Evolutionary conservation across 1,140 invertebrate genomes (phyloP).

Genomic region (Uloborus diversus): DNA sequence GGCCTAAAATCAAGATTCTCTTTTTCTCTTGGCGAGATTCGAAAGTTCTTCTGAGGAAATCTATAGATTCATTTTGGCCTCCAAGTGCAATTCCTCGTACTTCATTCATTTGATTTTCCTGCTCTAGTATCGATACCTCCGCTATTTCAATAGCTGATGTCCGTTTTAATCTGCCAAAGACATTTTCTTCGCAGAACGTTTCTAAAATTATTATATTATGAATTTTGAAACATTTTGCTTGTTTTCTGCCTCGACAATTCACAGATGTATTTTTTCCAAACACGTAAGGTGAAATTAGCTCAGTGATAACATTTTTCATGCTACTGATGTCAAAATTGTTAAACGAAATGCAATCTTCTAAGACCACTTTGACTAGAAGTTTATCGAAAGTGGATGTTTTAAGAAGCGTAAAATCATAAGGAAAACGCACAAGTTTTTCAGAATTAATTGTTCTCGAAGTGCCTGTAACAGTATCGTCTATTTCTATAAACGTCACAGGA

Average conservation of each 20-base stretch:
- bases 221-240: constrained; percentile 10
- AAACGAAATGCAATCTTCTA: neutral
- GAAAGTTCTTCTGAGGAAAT: neutral
- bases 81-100: neutral
- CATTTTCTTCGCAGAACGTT: neutral
- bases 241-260: neutral
- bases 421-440: neutral
- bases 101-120: neutral
- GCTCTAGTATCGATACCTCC: neutral
- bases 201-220: constrained; percentile 1
- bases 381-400: neutral
- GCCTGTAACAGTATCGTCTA: constrained; percentile 5
- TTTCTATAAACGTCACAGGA: neutral
- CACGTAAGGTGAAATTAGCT: neutral
- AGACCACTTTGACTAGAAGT: neutral
- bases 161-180: neutral
- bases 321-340: neutral
- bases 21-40: neutral
- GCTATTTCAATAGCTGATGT: constrained; percentile 1
- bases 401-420: neutral
- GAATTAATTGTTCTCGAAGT: neutral
- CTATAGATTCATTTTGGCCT: neutral
- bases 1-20: constrained; percentile 19
- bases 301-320: neutral
- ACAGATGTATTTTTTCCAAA: constrained; percentile 10